A percentile compares a stretch with the other conserved stretches of the same genome.
phyloP scores from a whole-genome alignment of 2,797 vertebrate genomes.

The Gambusia yucatana region DNA sequence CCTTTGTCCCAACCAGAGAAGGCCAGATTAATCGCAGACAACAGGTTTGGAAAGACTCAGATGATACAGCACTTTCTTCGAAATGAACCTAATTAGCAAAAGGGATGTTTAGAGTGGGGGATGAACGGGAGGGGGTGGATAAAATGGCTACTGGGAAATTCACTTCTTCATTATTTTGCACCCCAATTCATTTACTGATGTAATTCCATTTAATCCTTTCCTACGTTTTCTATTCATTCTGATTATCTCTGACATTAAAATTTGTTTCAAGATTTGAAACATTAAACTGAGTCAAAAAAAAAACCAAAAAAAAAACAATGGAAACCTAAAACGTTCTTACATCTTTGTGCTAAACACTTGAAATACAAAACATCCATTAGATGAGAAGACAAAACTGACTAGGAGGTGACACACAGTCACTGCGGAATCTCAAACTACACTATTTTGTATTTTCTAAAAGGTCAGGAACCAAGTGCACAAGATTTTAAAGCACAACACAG shows the following conservation, averaged over 20 bases:
- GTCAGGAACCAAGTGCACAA: not conserved
- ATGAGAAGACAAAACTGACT: not conserved
- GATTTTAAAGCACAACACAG: not conserved
- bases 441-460: not conserved
- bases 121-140: not conserved
- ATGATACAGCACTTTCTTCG: constrained; percentile 93
- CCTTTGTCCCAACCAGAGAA: constrained; percentile 67
- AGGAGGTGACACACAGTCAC: not conserved
- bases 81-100: constrained; percentile 87
- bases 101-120: constrained; percentile 1
- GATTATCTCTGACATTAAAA: not conserved
- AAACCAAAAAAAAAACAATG: not conserved
- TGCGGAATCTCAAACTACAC: not conserved
- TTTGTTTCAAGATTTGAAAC: not conserved
- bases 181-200: not conserved
- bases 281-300: not conserved
- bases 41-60: constrained; percentile 87
- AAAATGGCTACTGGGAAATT: not conserved
- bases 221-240: not conserved
- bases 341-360: not conserved
- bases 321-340: not conserved
- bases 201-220: not conserved
- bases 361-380: not conserved
- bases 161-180: not conserved
- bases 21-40: constrained; percentile 88